Base-by-base conservation (phyloP, 2,797 vertebrate species). In the Carcharodon carcharias region DNA sequence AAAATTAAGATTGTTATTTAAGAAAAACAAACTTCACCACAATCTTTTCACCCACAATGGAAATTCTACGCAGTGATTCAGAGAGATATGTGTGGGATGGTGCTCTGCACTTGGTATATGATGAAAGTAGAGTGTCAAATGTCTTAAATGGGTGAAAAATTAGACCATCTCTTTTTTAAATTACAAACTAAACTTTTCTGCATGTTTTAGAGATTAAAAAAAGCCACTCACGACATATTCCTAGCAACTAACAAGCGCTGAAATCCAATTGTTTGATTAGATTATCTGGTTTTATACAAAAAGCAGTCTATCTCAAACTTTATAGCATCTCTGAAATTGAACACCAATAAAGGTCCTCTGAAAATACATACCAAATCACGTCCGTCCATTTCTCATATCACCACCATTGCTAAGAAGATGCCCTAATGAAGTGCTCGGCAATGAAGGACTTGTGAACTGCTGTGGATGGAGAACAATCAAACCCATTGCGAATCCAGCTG, bases 31-130 rank as follows among this genome's bases (percentile, higher is more conserved):
- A 26, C 67, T 93, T 67, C 40, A 93, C 61, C 91, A 28, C 91
- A 93, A 45, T 93, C 8, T 67, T 45, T 67, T 93, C 91, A 93
- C 91, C 91, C 91, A 93, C 91, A 93, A 4, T 93, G 91, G 91
- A 93, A 93, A 93, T n/a, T 67, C 40, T 45, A 93, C n/a, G 67
- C 67, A 67, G 21, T 93, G 23, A 93, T 93, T 67, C 63, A 93
- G 91, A 93, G 91, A 93, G 11, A 16, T 45, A 45, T 16, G 63
- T 67, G 91, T 93, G 40, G 89, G 89, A 92, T 63, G 58, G 16
- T 23, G 45, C 45, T 26, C 45, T 50, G 21, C 6, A 50, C 21
- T 2, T 85, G 26, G 45, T 50, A 85, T 7, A 7, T 50, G 5
- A 21, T 65, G 58, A 21, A 93, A 67, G 21, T 67, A 26, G 31